phyloP scores from a whole-genome alignment of 2,888 invertebrate genomes.

The Octodonta nipae region DNA sequence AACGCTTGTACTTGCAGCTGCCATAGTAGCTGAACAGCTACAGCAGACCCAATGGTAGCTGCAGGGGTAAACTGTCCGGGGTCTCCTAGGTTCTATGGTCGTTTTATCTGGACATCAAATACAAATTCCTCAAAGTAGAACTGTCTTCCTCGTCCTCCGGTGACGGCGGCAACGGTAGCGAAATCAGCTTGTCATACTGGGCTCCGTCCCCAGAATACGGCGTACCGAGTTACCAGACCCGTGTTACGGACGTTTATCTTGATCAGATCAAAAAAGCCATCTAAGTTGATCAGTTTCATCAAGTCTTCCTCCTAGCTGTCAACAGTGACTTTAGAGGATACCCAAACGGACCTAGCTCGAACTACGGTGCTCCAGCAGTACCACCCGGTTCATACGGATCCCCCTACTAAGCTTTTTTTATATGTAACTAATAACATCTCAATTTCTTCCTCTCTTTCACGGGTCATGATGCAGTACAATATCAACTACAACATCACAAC shows the following conservation, averaged over 20 bases:
- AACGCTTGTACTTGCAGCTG: too few species aligned
- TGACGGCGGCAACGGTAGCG: constrained; percentile 38
- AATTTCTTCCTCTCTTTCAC: too few species aligned
- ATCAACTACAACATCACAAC: constrained; percentile 18
- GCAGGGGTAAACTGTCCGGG: constrained; percentile 33
- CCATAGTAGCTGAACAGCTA: too few species aligned
- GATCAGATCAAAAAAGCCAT: constrained; percentile 77
- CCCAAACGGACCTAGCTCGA: constrained; percentile 36
- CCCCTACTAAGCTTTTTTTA: constrained; percentile 22
- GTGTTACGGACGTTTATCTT: constrained; percentile 72
- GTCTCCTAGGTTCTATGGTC: too few species aligned
- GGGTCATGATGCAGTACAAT: constrained; percentile 35
- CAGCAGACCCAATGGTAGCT: constrained; percentile 53
- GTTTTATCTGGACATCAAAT: too few species aligned
- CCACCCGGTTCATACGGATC: constrained; percentile 21
- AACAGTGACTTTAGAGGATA: too few species aligned
- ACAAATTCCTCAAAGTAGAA: constrained; percentile 73
- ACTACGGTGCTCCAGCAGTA: constrained; percentile 44
- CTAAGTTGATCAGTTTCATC: constrained; percentile 75
- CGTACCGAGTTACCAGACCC: constrained; percentile 42
- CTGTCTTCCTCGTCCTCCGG: constrained; percentile 43
- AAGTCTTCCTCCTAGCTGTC: constrained; percentile 45
- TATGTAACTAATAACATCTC: too few species aligned
- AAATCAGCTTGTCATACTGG: too few species aligned
- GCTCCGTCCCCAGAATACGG: constrained; percentile 56